Conservation (phyloP, 2,113 vertebrate species). For the Psettodes erumei region DNA sequence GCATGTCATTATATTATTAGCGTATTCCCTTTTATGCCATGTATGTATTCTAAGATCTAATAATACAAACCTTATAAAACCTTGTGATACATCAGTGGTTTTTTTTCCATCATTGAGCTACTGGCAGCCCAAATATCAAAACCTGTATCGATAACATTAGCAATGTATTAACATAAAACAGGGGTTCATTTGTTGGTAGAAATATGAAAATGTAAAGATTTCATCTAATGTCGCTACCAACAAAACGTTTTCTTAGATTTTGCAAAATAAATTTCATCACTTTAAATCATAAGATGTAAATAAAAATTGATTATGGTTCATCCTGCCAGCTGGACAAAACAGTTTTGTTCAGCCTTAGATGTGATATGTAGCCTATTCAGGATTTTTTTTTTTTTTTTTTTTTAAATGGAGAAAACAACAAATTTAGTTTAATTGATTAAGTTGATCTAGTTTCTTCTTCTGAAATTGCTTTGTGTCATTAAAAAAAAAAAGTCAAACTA, state of each 20-base stretch:
- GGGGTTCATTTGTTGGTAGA: not conserved
- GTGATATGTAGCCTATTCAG: not conserved
- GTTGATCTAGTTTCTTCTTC: not conserved
- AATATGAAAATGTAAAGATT: not conserved
- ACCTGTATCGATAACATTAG: too few relatives aligned
- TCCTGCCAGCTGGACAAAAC: not conserved
- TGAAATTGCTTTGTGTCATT: not conserved
- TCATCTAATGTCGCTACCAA: not conserved
- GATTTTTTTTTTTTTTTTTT: too few relatives aligned
- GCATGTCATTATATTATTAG: slow-evolving; percentile 57
- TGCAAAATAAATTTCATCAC: not conserved
- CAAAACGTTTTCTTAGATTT: not conserved
- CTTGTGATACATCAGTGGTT: too few relatives aligned
- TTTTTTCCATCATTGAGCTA: too few relatives aligned
- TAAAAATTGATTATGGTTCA: not conserved
- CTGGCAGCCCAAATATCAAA: too few relatives aligned
- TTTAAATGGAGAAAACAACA: too few relatives aligned
- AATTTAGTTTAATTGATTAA: too few relatives aligned
- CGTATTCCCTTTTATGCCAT: not conserved
- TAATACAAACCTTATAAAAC: too few relatives aligned
- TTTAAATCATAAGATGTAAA: not conserved
- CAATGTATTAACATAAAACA: not conserved
- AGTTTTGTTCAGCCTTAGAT: not conserved
- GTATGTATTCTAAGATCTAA: too few relatives aligned
- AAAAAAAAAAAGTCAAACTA: not conserved